A percentile compares a stretch with the other conserved stretches of the same genome.
Evolutionary conservation across 2,888 invertebrate species (phyloP).

Genomic region (Aporophyla lueneburgensis): DNA sequence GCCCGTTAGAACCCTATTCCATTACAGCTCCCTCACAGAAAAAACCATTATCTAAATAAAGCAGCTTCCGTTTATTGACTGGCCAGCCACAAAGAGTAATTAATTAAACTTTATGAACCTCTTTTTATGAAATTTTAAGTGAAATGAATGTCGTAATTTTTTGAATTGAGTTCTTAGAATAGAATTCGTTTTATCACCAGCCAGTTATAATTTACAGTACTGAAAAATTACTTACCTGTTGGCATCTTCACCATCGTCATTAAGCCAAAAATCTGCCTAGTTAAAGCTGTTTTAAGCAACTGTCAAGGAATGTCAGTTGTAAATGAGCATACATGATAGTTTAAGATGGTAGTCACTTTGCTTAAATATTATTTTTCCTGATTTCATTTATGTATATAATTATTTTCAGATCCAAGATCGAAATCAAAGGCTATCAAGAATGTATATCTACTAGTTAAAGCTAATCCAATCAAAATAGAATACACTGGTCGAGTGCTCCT

Average conservation of each 20-base stretch:
- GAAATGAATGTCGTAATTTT: constrained; percentile 29
- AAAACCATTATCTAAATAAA: constrained; percentile 49
- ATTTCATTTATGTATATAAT: no score
- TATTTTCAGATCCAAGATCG: no score
- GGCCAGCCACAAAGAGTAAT: constrained; percentile 41
- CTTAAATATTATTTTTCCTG: no score
- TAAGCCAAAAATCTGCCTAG: not conserved
- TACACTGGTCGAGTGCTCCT: no score
- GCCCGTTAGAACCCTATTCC: constrained; percentile 31
- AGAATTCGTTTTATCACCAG: constrained; percentile 5
- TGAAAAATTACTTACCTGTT: not conserved
- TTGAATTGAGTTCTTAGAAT: constrained; percentile 21
- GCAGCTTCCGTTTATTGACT: constrained; percentile 53
- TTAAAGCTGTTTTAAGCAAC: no score
- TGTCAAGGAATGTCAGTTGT: no score
- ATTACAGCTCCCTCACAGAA: constrained; percentile 34
- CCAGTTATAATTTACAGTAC: not conserved
- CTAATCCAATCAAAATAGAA: no score
- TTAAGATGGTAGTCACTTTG: no score
- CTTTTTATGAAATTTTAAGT: constrained; percentile 39
- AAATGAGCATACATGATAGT: no score
- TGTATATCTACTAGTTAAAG: no score
- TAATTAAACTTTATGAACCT: constrained; percentile 47
- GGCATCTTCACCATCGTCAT: not conserved
- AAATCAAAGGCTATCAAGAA: no score